Base-by-base conservation (phyloP, 35 echinoderm and acorn worm genomes). In the Apostichopus japonicus region DNA sequence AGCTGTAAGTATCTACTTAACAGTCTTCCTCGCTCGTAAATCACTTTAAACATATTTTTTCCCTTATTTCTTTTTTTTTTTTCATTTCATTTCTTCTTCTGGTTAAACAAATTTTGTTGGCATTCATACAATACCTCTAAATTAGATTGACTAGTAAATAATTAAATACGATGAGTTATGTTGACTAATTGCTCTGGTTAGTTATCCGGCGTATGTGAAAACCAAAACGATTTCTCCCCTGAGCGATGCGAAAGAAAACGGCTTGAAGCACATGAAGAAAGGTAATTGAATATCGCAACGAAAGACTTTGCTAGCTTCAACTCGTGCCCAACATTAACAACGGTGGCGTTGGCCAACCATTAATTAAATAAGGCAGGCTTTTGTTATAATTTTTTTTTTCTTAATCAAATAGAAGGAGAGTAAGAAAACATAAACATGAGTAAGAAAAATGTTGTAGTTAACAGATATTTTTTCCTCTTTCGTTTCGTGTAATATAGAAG, bases 331-430 rank as follows among this genome's bases (percentile, higher is more conserved):
- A 61, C 13, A 61, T 61, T 61, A 13, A 44, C 33, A n/a, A 57
- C 56, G 56, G 71, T 75, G 6, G 71, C 71, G 71, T 75, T 21
- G 71, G 71, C 22, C 71, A 19, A 75, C 71, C 71, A 75, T 75
- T 75, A 75, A 75, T 75, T n/a, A 75, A 21, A 75, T 75, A 75
- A 75, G 71, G n/a, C 16, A 75, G 33, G 21, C 71, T 75, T 75
- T 75, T 75, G 71, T 75, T 75, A 23, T 75, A 15, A 73, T 75
- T 24, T 61, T 44, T 44, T 44, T 44, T 44, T 44, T 44, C 1
- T 67, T 75, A 75, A 75, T 75, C 17, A 0, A 75, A 75, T 75
- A 75, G n/a, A 75, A 61, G 8, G 13, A 61, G 13, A 61, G 13
- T 11, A 61, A 61, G 57, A 61, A 61, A 61, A 61, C 57, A 61